These are phyloP conservation scores for Phylloscopus whistleri DNA, from an alignment of 2,113 vertebrate species.

Conservation along the genomic window DNA sequence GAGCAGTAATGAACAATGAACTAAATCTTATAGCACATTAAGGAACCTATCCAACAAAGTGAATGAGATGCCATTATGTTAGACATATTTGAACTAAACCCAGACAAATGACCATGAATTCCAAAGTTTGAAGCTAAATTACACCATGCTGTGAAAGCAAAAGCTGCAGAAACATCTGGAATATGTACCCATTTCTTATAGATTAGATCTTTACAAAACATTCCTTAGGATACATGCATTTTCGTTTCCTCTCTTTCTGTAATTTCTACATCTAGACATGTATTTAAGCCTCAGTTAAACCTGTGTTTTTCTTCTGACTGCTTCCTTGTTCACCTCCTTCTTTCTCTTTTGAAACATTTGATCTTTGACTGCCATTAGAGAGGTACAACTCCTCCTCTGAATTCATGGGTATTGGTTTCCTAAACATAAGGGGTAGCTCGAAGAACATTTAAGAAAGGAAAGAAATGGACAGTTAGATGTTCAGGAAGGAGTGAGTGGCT, in stretches of 20 bases:
- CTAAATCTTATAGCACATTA: background rate
- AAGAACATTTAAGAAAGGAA: background rate
- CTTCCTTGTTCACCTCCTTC: background rate
- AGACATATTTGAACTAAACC: background rate
- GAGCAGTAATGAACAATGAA: background rate
- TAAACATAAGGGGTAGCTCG: background rate
- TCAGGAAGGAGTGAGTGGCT: background rate
- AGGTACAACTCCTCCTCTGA: background rate
- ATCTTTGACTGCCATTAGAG: background rate
- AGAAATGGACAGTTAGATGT: background rate
- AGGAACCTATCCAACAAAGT: background rate
- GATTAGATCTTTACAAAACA: background rate
- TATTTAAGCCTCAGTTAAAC: background rate
- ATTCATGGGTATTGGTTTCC: background rate
- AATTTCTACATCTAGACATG: background rate
- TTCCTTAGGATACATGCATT: background rate
- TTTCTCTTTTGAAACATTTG: background rate
- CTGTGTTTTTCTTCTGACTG: background rate
- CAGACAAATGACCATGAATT: conserved; percentile 4
- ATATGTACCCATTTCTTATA: fast-evolving
- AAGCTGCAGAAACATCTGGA: background rate
- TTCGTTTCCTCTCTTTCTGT: background rate
- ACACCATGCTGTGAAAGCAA: background rate
- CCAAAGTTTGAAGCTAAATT: background rate
- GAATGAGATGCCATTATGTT: background rate